Base-by-base conservation (phyloP, 2,797 vertebrate species). In the Momotus momota region DNA sequence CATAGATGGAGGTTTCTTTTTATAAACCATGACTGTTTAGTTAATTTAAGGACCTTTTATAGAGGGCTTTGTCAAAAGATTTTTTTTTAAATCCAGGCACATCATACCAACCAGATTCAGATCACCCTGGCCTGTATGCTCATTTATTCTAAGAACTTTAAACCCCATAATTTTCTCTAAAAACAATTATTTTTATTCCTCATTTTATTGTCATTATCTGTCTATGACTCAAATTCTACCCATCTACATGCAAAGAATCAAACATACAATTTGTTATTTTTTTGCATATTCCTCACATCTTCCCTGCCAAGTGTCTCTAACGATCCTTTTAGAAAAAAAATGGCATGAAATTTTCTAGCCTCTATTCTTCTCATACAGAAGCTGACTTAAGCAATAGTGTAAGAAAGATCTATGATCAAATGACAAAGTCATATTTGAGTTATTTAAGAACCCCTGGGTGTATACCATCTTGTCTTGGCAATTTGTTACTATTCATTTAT, bases 401-500 rank as follows among this genome's bases (percentile, higher is more conserved):
- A 86, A 94, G 73, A 93, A 88, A 93, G 70, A 91, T 74, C 54
- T 74, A 38, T 86, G 78, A 74, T 74, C 70, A 86, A 91, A 92
- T 52, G 54, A 71, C 70, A 81, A 81, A 81, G 84, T 94, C 81
- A 75, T 81, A 81, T 93, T 64, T 83, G 71, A 91, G 81, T 77
- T 86, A 85, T 90, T 93, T 90, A 83, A 60, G 19, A 93, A 62
- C 9, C 17, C 10, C 22, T 72, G 41, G 27, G 41, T 74, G 15
- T 73, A 73, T 31, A 77, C 65, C 23, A 54, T 62, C 57, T 93
- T 90, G 46, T 84, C 38, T 54, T 65, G n/a, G 46, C 35, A 89
- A 72, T 88, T 95, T 86, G 27, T 93, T 94, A 52, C 82, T 81
- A 88, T 93, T 93, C 62, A 73, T 86, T 93, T 93, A 88, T 84